Evolutionary conservation across 2,797 vertebrate species (phyloP).

Genomic region (Forpus xanthops): DNA sequence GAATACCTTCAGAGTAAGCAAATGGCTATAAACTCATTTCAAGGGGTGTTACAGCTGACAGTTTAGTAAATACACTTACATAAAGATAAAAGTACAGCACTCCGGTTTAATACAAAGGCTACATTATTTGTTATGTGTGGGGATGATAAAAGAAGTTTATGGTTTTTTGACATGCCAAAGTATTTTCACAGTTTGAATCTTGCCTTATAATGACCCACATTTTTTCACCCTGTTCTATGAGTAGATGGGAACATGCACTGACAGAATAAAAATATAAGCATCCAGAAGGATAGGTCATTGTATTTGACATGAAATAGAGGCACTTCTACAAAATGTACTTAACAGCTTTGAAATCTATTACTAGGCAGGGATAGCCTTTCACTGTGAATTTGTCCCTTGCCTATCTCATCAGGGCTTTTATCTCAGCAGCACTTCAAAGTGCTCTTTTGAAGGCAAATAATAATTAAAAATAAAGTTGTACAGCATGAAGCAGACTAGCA

Average conservation of each 20-base stretch:
- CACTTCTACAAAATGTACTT: constrained; percentile 4
- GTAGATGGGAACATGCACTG: not conserved
- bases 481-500: not conserved
- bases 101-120: not conserved
- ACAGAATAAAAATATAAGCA: not conserved
- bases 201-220: not conserved
- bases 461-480: constrained; percentile 48
- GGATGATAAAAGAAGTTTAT: not conserved
- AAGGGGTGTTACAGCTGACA: constrained; percentile 2
- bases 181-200: not conserved
- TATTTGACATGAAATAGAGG: constrained; percentile 28
- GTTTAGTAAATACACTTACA: constrained; percentile 40
- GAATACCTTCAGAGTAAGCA: constrained; percentile 92
- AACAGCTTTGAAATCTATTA: constrained; percentile 44
- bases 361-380: not conserved
- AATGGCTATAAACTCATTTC: constrained; percentile 46
- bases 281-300: not conserved
- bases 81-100: not conserved
- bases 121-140: not conserved
- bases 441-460: constrained; percentile 43
- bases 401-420: not conserved
- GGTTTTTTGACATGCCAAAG: not conserved
- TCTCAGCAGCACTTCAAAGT: constrained; percentile 4
- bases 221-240: not conserved
- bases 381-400: constrained; percentile 2